phyloP scores from a whole-genome alignment of 2,113 vertebrate genomes.

The Larimichthys polyactis region DNA sequence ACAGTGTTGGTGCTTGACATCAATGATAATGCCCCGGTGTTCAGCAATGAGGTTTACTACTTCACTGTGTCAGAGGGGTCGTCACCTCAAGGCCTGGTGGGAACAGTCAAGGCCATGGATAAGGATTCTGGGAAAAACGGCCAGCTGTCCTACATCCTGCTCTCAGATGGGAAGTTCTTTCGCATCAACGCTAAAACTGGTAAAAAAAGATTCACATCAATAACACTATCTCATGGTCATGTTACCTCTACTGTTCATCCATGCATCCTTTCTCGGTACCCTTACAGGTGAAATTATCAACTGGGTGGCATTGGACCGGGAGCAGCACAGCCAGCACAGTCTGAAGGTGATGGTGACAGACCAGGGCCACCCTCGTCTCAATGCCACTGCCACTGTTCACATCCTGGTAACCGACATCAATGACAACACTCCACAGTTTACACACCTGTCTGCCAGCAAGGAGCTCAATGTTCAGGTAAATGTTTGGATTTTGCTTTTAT shows the following conservation, averaged over 20 bases:
- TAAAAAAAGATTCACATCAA: conserved; percentile 50
- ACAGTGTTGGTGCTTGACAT: conserved; percentile 89
- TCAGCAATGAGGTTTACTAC: conserved; percentile 85
- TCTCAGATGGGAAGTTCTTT: conserved; percentile 93
- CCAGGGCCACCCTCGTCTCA: conserved; percentile 87
- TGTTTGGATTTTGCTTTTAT: not conserved
- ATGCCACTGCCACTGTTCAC: conserved; percentile 82
- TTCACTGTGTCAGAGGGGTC: conserved; percentile 88
- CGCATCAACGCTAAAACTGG: conserved; percentile 94
- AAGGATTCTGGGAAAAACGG: conserved; percentile 90
- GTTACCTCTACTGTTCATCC: not conserved
- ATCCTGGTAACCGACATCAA: conserved; percentile 89
- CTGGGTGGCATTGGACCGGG: conserved; percentile 89
- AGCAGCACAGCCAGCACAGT: conserved; percentile 86
- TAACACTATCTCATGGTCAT: not conserved
- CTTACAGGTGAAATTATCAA: conserved; percentile 90
- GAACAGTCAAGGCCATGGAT: conserved; percentile 87
- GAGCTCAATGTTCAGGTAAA: conserved; percentile 86
- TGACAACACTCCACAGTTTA: conserved; percentile 89
- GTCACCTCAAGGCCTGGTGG: conserved; percentile 87
- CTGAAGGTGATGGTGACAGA: conserved; percentile 89
- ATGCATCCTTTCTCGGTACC: not conserved
- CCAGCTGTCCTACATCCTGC: conserved; percentile 91
- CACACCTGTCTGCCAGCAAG: conserved; percentile 79
- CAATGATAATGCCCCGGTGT: conserved; percentile 91